Evolutionary conservation across 2,797 vertebrate genomes (phyloP).

Genomic region (Triplophysa yarkandensis): DNA sequence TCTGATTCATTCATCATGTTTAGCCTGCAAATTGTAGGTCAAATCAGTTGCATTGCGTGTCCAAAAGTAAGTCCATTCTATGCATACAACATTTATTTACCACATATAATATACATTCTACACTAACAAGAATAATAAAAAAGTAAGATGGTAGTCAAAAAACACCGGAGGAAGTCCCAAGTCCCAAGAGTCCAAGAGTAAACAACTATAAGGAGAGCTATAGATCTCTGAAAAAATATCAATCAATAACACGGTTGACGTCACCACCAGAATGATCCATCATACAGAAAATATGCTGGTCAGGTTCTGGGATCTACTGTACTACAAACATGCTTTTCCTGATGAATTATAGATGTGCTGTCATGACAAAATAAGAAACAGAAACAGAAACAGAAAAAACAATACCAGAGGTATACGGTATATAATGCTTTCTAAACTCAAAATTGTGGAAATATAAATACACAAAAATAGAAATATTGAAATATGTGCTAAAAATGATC

Average conservation of each 20-base stretch:
- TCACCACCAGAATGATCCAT: conserved; percentile 54
- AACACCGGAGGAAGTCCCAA: not conserved
- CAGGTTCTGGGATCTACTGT: conserved; percentile 46
- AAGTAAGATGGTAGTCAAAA: not conserved
- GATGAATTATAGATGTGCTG: conserved; percentile 64
- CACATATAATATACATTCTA: not conserved
- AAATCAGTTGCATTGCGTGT: not conserved
- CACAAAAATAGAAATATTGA: too few species aligned
- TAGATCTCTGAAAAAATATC: conserved; percentile 38
- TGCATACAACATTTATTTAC: not conserved
- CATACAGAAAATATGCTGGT: conserved; percentile 46
- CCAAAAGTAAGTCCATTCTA: not conserved
- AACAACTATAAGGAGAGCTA: conserved; percentile 40
- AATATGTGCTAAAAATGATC: too few species aligned
- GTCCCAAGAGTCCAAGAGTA: conserved; percentile 8
- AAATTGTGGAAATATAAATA: too few species aligned
- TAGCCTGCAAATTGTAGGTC: not conserved
- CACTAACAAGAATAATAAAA: not conserved
- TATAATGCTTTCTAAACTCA: not conserved
- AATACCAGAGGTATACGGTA: conserved; percentile 40
- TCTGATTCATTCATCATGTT: conserved; percentile 6
- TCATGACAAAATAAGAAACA: conserved; percentile 57
- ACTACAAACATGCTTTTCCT: conserved; percentile 58
- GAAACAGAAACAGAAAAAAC: conserved; percentile 39
- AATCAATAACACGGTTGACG: conserved; percentile 53